Evolutionary conservation across 2,113 vertebrate genomes (phyloP).

Genomic region (Apodemus sylvaticus): DNA sequence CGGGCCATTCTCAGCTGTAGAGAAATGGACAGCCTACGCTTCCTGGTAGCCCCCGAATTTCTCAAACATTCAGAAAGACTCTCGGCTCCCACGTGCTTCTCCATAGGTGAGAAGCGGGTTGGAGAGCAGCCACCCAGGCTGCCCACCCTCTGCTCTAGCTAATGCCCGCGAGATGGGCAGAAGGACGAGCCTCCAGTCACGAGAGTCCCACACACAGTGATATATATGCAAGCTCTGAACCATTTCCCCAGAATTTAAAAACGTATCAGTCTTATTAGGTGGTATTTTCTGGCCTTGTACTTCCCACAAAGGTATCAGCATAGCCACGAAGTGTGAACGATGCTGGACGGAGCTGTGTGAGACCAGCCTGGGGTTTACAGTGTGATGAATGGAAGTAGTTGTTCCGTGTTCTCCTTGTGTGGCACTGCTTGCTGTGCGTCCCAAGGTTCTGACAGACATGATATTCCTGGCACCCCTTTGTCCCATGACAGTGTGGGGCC

Average conservation of each 20-base stretch:
- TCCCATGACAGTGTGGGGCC: background rate
- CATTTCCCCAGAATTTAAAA: background rate
- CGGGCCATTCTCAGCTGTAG: background rate
- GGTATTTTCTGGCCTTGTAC: background rate
- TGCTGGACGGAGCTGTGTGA: background rate
- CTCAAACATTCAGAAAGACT: background rate
- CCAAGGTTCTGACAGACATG: fast-evolving
- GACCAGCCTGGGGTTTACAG: background rate
- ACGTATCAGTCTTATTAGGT: background rate
- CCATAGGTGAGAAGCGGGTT: fast-evolving
- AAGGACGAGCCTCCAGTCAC: background rate
- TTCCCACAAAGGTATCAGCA: fast-evolving
- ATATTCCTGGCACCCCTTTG: background rate
- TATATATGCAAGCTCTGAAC: fast-evolving
- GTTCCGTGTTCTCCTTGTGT: fast-evolving
- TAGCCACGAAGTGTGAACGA: background rate
- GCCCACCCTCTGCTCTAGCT: background rate
- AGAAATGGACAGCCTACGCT: background rate
- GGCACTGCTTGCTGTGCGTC: fast-evolving
- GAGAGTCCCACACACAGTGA: background rate
- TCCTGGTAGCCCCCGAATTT: background rate
- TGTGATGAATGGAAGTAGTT: fast-evolving
- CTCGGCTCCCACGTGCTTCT: background rate
- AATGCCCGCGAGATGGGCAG: background rate
- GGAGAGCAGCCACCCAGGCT: fast-evolving